These are phyloP conservation scores for Stenoptilia bipunctidactyla DNA, from an alignment of 2,888 invertebrate species.

Conservation along the genomic window DNA sequence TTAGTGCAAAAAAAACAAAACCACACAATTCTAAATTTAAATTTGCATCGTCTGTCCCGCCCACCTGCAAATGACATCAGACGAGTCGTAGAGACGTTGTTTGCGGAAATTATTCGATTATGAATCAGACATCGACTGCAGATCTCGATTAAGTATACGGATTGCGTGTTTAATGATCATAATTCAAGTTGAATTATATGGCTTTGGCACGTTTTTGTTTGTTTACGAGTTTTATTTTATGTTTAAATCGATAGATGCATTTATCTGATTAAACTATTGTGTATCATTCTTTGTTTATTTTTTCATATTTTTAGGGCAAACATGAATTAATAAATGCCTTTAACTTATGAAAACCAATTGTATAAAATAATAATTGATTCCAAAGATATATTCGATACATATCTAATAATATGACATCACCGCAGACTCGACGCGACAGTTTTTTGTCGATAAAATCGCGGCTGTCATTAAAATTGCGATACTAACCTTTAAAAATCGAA, in stretches of 20 bases:
- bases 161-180: conserved; percentile 55
- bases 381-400: too few relatives aligned
- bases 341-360: too few relatives aligned
- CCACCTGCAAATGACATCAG: conserved; percentile 12
- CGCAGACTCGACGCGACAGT: conserved; percentile 21
- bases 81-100: background rate
- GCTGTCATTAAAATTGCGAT: conserved; percentile 35
- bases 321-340: too few relatives aligned
- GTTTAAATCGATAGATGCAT: conserved; percentile 24
- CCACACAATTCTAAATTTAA: too few relatives aligned
- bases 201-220: conserved; percentile 53
- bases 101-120: too few relatives aligned
- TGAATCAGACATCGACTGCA: conserved; percentile 1
- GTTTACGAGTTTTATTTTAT: conserved; percentile 52
- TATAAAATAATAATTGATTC: too few relatives aligned
- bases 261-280: too few relatives aligned
- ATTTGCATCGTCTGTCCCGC: conserved; percentile 3
- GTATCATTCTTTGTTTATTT: too few relatives aligned
- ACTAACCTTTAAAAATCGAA: conserved; percentile 14
- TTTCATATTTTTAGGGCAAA: too few relatives aligned
- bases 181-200: conserved; percentile 54
- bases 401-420: conserved; percentile 33
- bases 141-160: conserved; percentile 14
- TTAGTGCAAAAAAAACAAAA: too few relatives aligned
- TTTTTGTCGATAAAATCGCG: conserved; percentile 15